Conservation (phyloP, 2,888 invertebrate genomes). For the Eretmocerus hayati region DNA sequence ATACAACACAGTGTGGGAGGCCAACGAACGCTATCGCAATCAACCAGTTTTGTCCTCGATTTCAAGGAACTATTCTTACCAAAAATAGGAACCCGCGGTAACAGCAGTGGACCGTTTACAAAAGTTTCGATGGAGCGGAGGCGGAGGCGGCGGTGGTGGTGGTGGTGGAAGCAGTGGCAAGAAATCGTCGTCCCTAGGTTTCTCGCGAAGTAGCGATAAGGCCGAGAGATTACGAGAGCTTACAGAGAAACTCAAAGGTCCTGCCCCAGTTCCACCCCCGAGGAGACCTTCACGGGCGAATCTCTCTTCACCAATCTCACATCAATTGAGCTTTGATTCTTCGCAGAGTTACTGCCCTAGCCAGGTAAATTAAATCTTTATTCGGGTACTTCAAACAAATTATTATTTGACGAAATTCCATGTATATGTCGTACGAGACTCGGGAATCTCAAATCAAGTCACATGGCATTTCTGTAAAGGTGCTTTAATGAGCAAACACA, state of each 20-base stretch:
- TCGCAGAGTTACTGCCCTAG: neutral
- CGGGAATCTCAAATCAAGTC: too few species aligned
- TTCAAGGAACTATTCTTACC: too few species aligned
- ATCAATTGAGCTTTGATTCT: too few species aligned
- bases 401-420: too few species aligned
- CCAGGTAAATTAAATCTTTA: slow-evolving; percentile 4
- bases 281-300: slow-evolving; percentile 34
- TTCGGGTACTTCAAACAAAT: too few species aligned
- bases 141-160: slow-evolving; percentile 37
- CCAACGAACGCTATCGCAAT: too few species aligned
- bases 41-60: too few species aligned
- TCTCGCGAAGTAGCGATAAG: slow-evolving; percentile 55
- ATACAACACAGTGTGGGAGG: too few species aligned
- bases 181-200: slow-evolving; percentile 25
- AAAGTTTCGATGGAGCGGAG: slow-evolving; percentile 57
- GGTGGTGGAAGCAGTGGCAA: slow-evolving; percentile 40
- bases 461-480: too few species aligned
- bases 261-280: slow-evolving; percentile 44
- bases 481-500: too few species aligned
- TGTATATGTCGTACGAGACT: too few species aligned
- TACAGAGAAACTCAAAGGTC: slow-evolving; percentile 69
- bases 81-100: slow-evolving; percentile 44
- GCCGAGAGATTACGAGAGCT: slow-evolving; percentile 68
- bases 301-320: slow-evolving; percentile 12
- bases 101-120: slow-evolving; percentile 79